Evolutionary conservation across 37 sponge, comb jelly and placozoan genomes (phyloP).

Genomic region (Beroe ovata): DNA sequence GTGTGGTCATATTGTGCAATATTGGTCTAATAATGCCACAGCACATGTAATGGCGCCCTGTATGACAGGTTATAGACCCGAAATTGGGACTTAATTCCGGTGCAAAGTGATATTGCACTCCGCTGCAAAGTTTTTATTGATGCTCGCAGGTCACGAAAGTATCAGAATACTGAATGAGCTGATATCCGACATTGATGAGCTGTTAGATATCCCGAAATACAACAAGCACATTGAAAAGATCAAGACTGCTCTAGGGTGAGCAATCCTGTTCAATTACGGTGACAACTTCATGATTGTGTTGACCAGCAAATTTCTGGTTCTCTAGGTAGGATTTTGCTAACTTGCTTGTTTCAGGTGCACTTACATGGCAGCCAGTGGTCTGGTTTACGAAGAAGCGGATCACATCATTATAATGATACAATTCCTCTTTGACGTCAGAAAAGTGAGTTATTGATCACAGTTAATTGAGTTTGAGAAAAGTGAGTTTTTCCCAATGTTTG

Average conservation of each 20-base stretch:
- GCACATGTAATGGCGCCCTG: too few species aligned
- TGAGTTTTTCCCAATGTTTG: too few species aligned
- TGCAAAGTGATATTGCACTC: too few species aligned
- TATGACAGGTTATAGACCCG: too few species aligned
- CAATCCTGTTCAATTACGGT: background rate
- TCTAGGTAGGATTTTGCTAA: background rate
- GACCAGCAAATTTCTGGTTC: too few species aligned
- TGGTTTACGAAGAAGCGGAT: slow-evolving; percentile 14
- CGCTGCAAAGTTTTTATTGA: too few species aligned
- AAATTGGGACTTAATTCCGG: too few species aligned
- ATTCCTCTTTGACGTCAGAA: slow-evolving; percentile 17
- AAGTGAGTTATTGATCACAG: slow-evolving; percentile 10
- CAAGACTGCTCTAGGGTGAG: slow-evolving; percentile 37
- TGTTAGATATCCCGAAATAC: background rate
- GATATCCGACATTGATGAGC: slow-evolving; percentile 48
- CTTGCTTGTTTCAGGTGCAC: slow-evolving; percentile 26
- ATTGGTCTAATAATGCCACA: too few species aligned
- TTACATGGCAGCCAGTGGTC: slow-evolving; percentile 32
- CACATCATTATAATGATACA: slow-evolving; percentile 22
- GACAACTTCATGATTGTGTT: too few species aligned
- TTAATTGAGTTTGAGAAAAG: too few species aligned
- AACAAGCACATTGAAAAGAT: slow-evolving; percentile 52
- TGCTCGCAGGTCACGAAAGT: slow-evolving; percentile 26
- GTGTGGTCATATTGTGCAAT: too few species aligned
- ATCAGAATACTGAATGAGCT: slow-evolving; percentile 50